phyloP scores from a whole-genome alignment of 2,888 invertebrate genomes.

The Leistus spinibarbis region DNA sequence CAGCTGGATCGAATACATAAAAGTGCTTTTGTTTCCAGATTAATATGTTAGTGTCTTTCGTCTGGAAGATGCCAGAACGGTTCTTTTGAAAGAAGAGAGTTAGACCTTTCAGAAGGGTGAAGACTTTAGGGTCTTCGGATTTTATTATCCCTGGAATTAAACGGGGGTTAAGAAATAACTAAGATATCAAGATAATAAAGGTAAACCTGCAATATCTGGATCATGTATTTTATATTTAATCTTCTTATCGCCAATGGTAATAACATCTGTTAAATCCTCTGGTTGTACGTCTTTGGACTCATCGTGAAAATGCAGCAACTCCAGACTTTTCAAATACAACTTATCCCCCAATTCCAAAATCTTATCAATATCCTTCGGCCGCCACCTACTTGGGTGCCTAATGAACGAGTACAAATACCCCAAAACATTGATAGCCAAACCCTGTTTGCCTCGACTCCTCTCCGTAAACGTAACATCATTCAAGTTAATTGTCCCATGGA shows the following conservation, averaged over 20 bases:
- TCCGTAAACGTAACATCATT: constrained; percentile 51
- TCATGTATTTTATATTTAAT: constrained; percentile 54
- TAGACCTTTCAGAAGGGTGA: constrained; percentile 61
- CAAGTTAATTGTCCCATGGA: constrained; percentile 53
- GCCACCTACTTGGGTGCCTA: constrained; percentile 67
- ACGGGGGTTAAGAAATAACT: background rate
- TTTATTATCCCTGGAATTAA: constrained; percentile 49
- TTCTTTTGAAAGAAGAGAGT: constrained; percentile 63
- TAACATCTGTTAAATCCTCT: constrained; percentile 59
- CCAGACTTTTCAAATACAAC: constrained; percentile 55
- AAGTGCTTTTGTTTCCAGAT: constrained; percentile 66
- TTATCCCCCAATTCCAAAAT: constrained; percentile 62
- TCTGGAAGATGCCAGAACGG: constrained; percentile 60
- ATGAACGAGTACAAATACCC: constrained; percentile 65
- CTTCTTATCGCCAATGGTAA: constrained; percentile 59
- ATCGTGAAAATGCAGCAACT: constrained; percentile 50
- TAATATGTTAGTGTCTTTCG: constrained; percentile 56
- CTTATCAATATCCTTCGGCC: constrained; percentile 64
- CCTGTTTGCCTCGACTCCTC: constrained; percentile 56
- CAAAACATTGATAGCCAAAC: constrained; percentile 64
- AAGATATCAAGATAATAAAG: background rate
- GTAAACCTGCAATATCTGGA: constrained; percentile 49
- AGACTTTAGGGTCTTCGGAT: constrained; percentile 52
- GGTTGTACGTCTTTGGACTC: constrained; percentile 50
- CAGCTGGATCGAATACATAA: constrained; percentile 69